Percentiles rank a stretch among this genome's conserved stretches.
Conservation (phyloP, 2,797 vertebrate species). For the Platyrinchus mystaceus region DNA sequence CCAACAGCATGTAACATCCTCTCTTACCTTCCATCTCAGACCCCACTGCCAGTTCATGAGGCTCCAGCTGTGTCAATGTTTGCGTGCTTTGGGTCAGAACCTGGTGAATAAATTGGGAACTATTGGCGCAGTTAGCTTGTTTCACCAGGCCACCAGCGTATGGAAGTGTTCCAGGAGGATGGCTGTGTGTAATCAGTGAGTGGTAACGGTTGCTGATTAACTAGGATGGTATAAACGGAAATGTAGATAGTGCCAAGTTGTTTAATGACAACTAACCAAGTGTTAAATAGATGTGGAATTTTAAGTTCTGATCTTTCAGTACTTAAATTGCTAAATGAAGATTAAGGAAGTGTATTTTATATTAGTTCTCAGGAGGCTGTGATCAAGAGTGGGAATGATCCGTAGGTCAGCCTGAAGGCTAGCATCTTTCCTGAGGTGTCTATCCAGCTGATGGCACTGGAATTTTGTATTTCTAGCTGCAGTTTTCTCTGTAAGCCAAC, state of each 20-base stretch:
- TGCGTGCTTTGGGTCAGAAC: neutral
- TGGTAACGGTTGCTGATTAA: constrained; percentile 20
- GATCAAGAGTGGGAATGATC: neutral
- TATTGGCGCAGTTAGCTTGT: neutral
- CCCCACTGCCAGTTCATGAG: neutral
- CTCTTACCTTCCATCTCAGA: neutral
- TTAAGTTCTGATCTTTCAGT: constrained; percentile 17
- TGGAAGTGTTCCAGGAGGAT: constrained; percentile 7
- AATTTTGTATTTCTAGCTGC: neutral
- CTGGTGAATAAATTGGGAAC: neutral
- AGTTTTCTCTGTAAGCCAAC: neutral
- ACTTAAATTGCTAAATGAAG: constrained; percentile 25
- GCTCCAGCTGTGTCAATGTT: neutral
- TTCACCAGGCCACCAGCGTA: neutral
- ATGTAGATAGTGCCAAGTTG: neutral
- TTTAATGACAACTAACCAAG: constrained; percentile 36
- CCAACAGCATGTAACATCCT: neutral
- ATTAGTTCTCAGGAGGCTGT: neutral
- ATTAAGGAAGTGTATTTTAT: neutral
- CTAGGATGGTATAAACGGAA: constrained; percentile 22
- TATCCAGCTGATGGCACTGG: neutral
- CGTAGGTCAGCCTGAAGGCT: rapidly evolving
- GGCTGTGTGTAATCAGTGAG: neutral
- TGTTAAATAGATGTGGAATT: constrained; percentile 50
- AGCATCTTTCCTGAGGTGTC: neutral